phyloP scores from a whole-genome alignment of 1,140 invertebrate species.

The Vanessa atalanta region DNA sequence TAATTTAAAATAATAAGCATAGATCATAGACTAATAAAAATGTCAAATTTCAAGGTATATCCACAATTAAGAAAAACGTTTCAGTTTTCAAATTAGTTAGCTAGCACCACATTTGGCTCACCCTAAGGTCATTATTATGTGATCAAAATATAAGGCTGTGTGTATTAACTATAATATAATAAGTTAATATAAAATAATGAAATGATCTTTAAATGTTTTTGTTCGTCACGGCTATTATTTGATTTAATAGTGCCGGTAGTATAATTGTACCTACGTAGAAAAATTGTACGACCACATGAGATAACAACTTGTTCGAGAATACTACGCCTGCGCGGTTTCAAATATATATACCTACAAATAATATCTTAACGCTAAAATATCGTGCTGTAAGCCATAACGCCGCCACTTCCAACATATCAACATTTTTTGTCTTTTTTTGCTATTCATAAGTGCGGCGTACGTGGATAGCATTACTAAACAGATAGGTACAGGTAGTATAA shows the following conservation, averaged over 20 bases:
- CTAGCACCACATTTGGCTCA: neutral
- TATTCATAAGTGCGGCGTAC: slow-evolving; percentile 22
- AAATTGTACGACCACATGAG: neutral
- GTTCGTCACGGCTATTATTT: neutral
- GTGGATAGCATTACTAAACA: slow-evolving; percentile 22
- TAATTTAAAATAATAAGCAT: neutral
- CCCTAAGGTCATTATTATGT: neutral
- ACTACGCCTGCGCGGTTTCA: slow-evolving; percentile 10
- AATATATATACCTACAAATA: slow-evolving; percentile 7
- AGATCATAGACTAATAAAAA: neutral
- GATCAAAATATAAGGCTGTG: slow-evolving; percentile 6
- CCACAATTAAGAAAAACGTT: neutral
- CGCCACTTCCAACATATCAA: slow-evolving; percentile 18
- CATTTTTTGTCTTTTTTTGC: slow-evolving; percentile 22
- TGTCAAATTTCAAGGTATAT: neutral
- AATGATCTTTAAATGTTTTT: neutral
- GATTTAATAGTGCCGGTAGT: neutral
- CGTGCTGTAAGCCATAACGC: slow-evolving; percentile 18
- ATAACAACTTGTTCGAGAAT: slow-evolving; percentile 5
- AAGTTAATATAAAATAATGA: neutral
- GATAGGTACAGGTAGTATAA: neutral
- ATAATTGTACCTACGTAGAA: neutral
- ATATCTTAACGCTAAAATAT: slow-evolving; percentile 15
- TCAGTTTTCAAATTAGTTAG: neutral
- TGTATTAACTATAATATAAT: neutral